These are phyloP conservation scores for Trichogramma evanescens DNA, from an alignment of 2,888 invertebrate species.

Conservation along the genomic window DNA sequence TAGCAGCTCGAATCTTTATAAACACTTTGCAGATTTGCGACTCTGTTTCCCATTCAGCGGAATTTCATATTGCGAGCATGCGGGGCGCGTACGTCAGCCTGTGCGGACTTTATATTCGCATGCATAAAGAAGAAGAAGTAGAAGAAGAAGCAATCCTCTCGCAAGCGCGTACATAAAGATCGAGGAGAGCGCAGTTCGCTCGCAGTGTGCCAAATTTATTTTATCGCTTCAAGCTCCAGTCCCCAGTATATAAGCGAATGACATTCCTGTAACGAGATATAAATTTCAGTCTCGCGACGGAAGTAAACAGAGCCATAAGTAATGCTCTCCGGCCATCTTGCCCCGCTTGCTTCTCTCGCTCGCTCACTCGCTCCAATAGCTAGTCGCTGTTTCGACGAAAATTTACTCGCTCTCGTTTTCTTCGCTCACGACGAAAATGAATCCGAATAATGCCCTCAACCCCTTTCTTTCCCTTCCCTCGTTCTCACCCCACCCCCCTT, in stretches of 20 bases:
- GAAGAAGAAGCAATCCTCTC: not conserved
- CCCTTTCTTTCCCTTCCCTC: too few relatives aligned
- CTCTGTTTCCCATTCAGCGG: not conserved
- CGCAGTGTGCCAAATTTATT: slow-evolving; percentile 34
- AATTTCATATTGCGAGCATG: too few relatives aligned
- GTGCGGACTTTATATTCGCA: too few relatives aligned
- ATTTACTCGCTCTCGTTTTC: slow-evolving; percentile 17
- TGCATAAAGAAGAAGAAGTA: not conserved
- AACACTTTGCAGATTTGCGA: slow-evolving; percentile 22
- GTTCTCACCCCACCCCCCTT: too few relatives aligned
- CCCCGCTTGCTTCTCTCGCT: not conserved
- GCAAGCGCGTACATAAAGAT: slow-evolving; percentile 27
- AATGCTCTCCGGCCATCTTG: slow-evolving; percentile 27
- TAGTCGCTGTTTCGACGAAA: slow-evolving; percentile 10
- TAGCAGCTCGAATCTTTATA: slow-evolving; percentile 8
- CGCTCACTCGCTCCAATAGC: slow-evolving; percentile 1
- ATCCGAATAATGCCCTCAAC: slow-evolving; percentile 9
- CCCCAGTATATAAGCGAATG: slow-evolving; percentile 29
- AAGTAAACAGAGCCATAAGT: slow-evolving; percentile 43
- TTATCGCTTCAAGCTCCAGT: slow-evolving; percentile 31
- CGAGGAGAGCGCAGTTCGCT: slow-evolving; percentile 27
- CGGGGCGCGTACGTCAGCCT: too few relatives aligned
- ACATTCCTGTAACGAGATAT: slow-evolving; percentile 43
- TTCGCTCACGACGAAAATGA: slow-evolving; percentile 8
- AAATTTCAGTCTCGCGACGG: slow-evolving; percentile 31